Evolutionary conservation across 1,140 invertebrate species (phyloP).

Genomic region (Magallana ariakensis): DNA sequence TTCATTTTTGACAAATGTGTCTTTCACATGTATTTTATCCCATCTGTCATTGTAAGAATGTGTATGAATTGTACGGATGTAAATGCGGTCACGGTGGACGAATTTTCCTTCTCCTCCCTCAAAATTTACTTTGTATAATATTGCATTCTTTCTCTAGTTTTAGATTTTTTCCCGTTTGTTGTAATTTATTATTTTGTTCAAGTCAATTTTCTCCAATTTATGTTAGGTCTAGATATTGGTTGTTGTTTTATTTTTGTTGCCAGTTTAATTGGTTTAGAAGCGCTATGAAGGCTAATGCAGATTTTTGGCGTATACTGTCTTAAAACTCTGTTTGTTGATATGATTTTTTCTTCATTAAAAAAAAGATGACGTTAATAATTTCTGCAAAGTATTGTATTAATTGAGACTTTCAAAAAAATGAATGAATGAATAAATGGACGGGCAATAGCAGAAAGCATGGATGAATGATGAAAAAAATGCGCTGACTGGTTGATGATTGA

Average conservation of each 20-base stretch:
- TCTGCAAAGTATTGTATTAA: neutral
- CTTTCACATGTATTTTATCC: slow-evolving; percentile 30
- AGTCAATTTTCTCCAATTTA: neutral
- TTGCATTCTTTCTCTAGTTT: neutral
- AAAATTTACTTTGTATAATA: neutral
- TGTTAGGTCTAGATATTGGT: no score
- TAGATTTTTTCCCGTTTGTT: neutral
- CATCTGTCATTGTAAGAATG: slow-evolving; percentile 9
- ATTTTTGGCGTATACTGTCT: no score
- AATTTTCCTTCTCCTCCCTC: neutral
- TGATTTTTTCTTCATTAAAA: no score
- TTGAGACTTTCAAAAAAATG: neutral
- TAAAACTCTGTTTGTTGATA: no score
- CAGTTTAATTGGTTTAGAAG: no score
- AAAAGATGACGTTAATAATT: neutral
- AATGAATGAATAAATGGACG: neutral
- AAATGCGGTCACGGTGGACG: neutral
- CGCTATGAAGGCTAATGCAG: no score
- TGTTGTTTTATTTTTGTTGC: no score
- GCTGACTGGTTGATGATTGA: no score
- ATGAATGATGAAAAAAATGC: neutral
- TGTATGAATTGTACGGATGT: slow-evolving; percentile 7
- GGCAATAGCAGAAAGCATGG: neutral
- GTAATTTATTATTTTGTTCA: neutral
- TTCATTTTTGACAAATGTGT: slow-evolving; percentile 36